A percentile compares a stretch with the other conserved stretches of the same genome.
Conservation (phyloP, 2,797 vertebrate genomes). For the Rhabdomys pumilio region DNA sequence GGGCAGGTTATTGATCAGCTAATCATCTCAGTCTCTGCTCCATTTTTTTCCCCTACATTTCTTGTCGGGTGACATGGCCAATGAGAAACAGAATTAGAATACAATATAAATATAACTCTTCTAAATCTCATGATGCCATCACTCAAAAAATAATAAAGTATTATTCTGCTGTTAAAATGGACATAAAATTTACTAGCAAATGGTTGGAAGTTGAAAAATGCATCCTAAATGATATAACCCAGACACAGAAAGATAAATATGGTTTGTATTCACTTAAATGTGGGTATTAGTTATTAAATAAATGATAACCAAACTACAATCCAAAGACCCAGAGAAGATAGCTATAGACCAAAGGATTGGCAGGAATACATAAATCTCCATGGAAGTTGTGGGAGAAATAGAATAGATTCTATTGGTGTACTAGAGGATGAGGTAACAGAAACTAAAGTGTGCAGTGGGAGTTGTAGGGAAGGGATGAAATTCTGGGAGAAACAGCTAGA, state of each 20-base stretch:
- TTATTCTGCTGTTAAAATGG: background rate
- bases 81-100: background rate
- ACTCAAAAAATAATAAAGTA: background rate
- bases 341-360: background rate
- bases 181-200: background rate
- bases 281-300: background rate
- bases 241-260: background rate
- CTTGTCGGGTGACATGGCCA: background rate
- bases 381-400: background rate
- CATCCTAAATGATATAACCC: background rate
- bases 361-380: background rate
- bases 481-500: background rate
- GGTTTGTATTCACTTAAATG: background rate
- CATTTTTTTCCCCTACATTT: background rate
- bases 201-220: background rate
- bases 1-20: background rate
- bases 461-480: background rate
- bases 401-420: background rate
- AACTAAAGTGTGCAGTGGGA: background rate
- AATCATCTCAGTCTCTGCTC: background rate
- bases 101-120: background rate
- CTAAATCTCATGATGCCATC: background rate
- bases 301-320: background rate
- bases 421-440: background rate
- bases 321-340: background rate